Evolutionary conservation across 2,888 invertebrate genomes (phyloP), one percentile per base, ranked within the genome.

Genomic region (Ectobius pallidus): DNA sequence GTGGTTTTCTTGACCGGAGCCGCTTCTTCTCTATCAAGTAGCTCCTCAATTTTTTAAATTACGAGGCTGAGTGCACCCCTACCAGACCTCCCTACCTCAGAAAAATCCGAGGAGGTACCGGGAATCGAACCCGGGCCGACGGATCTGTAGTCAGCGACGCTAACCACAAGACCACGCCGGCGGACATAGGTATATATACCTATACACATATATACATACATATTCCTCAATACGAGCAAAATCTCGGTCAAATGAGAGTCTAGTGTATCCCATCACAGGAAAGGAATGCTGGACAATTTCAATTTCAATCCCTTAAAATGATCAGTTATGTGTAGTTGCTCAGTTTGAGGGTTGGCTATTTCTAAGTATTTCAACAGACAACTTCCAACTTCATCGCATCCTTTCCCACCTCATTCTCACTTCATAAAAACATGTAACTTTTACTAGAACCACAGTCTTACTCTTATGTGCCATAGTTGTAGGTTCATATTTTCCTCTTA

Each of bases 401-500:
- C 55, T n/a, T 52, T 22, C 30, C 49, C 49, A 52, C 49, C n/a
- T 25, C 69, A 55, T 69, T 27, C 27, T 69, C 69, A 52, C 49
- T 69, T 52, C 69, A 69, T 34, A 69, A 22, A 49, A 46, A 69
- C 52, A 52, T 69, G 52, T 52, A 6, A 27, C 69, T 52, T 49
- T 30, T 69, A 52, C 27, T 49, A 42, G 69, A 46, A 27, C 69
- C 69, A 69, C 52, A 52, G 32, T n/a, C n/a, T n/a, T n/a, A n/a
- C n/a, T 69, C 69, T 18, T 69, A 32, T 27, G 22, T 69, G 16
- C 67, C 32, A 42, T 70, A 72, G 22, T 72, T 30, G 32, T 70
- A 72, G 16, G 42, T 44, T 67, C 69, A 72, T 61, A 70, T 22
- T 58, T 72, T 72, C 34, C 69, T 14, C 34, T 70, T 72, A 44